A percentile compares a stretch with the other conserved stretches of the same genome.
Evolutionary conservation across 2,797 vertebrate genomes (phyloP).

Genomic region (Gadopsis marmoratus): DNA sequence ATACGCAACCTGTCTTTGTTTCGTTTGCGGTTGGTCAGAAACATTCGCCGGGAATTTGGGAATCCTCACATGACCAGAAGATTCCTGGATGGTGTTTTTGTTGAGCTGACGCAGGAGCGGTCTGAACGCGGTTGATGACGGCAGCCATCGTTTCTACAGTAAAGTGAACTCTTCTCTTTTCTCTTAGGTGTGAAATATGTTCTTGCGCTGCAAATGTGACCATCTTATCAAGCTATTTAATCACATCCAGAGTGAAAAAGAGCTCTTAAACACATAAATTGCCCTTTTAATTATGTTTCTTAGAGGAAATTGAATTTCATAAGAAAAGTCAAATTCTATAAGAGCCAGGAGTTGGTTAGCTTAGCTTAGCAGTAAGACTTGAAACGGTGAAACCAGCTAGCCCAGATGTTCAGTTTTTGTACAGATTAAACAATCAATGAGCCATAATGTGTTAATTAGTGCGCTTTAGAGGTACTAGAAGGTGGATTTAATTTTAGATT

Average conservation of each 20-base stretch:
- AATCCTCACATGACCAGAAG: conserved; percentile 24
- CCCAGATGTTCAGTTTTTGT: no score
- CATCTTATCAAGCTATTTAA: background rate
- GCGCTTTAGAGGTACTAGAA: background rate
- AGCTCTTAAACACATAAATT: background rate
- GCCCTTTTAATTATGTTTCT: background rate
- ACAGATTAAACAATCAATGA: no score
- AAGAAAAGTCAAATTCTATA: background rate
- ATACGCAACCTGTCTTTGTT: conserved; percentile 33
- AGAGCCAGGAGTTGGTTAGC: accelerated
- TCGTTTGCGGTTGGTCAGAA: conserved; percentile 53
- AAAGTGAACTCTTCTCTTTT: conserved; percentile 5
- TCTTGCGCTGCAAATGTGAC: background rate
- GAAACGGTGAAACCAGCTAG: background rate
- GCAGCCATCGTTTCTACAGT: conserved; percentile 51
- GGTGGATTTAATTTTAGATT: background rate
- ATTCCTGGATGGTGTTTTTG: conserved; percentile 51
- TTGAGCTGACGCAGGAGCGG: conserved; percentile 61
- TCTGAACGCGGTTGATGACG: conserved; percentile 53
- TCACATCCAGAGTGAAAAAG: background rate
- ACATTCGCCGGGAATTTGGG: conserved; percentile 85
- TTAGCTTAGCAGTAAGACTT: background rate
- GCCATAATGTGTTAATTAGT: background rate
- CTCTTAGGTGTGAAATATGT: no score
- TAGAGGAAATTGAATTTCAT: no score